A percentile compares a stretch with the other conserved stretches of the same genome.
Conservation (phyloP, 2,888 invertebrate species). For the Agonopterix alstromeriana region DNA sequence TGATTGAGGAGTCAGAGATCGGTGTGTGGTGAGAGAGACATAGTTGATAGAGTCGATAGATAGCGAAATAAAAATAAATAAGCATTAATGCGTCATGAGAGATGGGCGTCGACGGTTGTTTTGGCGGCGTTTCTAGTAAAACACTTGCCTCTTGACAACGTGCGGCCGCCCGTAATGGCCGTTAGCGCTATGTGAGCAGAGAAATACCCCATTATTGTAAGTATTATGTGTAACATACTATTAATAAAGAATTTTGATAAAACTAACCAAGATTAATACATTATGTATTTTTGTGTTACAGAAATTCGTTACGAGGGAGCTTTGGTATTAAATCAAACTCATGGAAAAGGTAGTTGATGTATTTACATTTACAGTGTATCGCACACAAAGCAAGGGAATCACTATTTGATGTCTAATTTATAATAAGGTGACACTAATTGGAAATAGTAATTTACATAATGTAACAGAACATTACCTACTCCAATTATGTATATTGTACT, state of each 20-base stretch:
- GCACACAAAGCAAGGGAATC: constrained; percentile 26
- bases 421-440: neutral
- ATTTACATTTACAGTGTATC: neutral
- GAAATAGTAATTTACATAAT: neutral
- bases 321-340: too few relatives aligned
- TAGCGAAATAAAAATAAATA: constrained; percentile 51
- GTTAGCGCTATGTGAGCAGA: constrained; percentile 72
- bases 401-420: neutral
- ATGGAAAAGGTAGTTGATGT: too few relatives aligned
- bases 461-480: neutral
- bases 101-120: constrained; percentile 60
- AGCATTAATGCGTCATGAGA: constrained; percentile 75
- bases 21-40: constrained; percentile 43
- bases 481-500: neutral
- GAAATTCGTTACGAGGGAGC: neutral
- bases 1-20: constrained; percentile 30
- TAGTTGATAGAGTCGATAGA: constrained; percentile 47
- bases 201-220: constrained; percentile 50
- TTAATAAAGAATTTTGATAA: neutral
- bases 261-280: neutral
- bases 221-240: neutral
- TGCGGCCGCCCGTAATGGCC: constrained; percentile 75
- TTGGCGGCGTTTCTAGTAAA: constrained; percentile 71
- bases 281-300: neutral
- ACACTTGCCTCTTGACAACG: constrained; percentile 77